A percentile compares a stretch with the other conserved stretches of the same genome.
phyloP scores from a whole-genome alignment of 1,140 invertebrate genomes.

The Amyelois transitella region DNA sequence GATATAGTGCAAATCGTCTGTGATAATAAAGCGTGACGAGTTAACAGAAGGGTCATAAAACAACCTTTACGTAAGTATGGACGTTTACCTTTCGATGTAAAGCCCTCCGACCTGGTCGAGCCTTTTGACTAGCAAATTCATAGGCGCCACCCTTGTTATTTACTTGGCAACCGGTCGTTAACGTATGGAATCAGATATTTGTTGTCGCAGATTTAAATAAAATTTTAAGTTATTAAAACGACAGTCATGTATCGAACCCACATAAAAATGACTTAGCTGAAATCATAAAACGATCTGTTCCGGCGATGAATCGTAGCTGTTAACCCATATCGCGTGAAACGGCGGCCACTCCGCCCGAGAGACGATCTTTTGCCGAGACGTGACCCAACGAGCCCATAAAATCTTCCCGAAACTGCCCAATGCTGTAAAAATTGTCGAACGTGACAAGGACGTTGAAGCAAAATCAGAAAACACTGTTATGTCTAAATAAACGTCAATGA shows the following conservation, averaged over 20 bases:
- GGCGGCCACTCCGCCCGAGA: constrained; percentile 32
- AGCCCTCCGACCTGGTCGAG: constrained; percentile 23
- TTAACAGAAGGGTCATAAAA: constrained; percentile 32
- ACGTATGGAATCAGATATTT: no score
- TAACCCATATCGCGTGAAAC: constrained; percentile 48
- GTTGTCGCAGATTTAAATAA: no score
- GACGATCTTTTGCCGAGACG: constrained; percentile 41
- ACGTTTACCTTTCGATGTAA: constrained; percentile 43
- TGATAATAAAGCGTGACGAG: constrained; percentile 15
- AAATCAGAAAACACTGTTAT: neutral
- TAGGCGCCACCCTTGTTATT: constrained; percentile 43
- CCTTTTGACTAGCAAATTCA: constrained; percentile 50
- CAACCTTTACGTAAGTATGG: constrained; percentile 39
- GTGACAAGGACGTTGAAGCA: constrained; percentile 22
- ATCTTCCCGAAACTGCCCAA: constrained; percentile 28
- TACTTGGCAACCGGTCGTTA: neutral
- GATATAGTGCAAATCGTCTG: neutral
- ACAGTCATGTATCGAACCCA: constrained; percentile 22
- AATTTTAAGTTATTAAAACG: neutral
- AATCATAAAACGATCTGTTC: constrained; percentile 53
- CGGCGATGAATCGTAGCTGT: constrained; percentile 44
- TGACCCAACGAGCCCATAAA: constrained; percentile 49
- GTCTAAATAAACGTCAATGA: no score
- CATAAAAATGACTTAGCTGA: constrained; percentile 40
- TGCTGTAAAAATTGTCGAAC: constrained; percentile 38